A percentile compares a stretch with the other conserved stretches of the same genome.
phyloP scores from a whole-genome alignment of 1,140 invertebrate genomes.

The Andrena cerasifolii region DNA sequence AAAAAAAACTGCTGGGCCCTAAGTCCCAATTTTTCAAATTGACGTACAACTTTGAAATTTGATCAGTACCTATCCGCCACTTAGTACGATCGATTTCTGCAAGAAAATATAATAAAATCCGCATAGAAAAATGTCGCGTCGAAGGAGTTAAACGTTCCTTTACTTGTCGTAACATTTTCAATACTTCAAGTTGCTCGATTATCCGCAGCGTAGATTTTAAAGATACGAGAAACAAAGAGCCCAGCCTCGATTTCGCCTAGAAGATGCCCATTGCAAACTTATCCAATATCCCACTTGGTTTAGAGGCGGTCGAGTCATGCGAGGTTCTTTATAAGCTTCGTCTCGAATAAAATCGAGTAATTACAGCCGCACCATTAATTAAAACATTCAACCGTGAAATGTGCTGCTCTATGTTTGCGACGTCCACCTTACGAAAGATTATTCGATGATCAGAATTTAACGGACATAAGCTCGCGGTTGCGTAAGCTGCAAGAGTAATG shows the following conservation, averaged over 20 bases:
- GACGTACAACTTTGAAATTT: too few relatives aligned
- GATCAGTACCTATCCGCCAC: too few relatives aligned
- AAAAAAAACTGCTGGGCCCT: too few relatives aligned
- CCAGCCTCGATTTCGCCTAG: not conserved
- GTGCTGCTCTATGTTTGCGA: not conserved
- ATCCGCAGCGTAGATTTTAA: too few relatives aligned
- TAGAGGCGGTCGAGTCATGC: not conserved
- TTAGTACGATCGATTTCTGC: too few relatives aligned
- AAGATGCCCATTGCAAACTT: not conserved
- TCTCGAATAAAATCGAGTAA: not conserved
- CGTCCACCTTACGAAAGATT: slow-evolving; percentile 1
- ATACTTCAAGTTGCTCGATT: too few relatives aligned
- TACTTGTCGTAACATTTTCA: too few relatives aligned
- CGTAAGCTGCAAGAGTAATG: not conserved
- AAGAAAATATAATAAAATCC: too few relatives aligned
- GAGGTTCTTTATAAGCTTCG: not conserved
- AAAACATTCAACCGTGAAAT: slow-evolving; percentile 27
- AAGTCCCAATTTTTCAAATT: too few relatives aligned
- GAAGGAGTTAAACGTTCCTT: too few relatives aligned
- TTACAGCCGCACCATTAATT: not conserved
- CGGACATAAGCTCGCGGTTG: slow-evolving; percentile 1
- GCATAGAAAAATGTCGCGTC: too few relatives aligned
- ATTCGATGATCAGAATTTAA: not conserved
- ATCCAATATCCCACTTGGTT: not conserved
- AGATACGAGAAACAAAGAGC: too few relatives aligned